Percentiles rank a stretch among this genome's conserved stretches.
phyloP scores from a whole-genome alignment of 2,113 vertebrate species.

The Macroglossus sobrinus region DNA sequence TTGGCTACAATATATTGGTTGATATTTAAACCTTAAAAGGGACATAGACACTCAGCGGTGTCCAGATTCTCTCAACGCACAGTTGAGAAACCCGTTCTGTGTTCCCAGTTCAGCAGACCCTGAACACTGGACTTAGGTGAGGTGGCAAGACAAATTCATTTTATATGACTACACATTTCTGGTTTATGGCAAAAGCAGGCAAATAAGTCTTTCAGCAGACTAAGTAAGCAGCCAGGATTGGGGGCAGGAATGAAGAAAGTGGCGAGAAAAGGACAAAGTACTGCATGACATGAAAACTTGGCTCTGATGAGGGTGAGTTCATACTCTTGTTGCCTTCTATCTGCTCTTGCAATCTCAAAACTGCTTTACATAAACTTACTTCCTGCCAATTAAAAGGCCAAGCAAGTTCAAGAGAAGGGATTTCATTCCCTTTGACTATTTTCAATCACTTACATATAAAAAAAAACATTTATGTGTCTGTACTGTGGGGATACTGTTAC shows the following conservation, averaged over 20 bases:
- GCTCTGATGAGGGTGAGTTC: background rate
- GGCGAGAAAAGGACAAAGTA: background rate
- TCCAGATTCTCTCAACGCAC: background rate
- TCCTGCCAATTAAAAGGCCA: background rate
- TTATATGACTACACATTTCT: too few species aligned
- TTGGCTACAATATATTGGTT: background rate
- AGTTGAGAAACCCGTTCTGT: background rate
- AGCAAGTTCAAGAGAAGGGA: background rate
- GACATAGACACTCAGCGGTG: background rate
- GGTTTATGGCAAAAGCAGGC: background rate
- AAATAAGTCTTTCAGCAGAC: background rate
- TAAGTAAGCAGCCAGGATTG: background rate
- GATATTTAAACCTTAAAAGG: background rate
- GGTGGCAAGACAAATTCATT: background rate
- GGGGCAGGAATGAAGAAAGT: background rate
- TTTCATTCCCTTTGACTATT: background rate
- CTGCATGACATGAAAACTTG: fast-evolving
- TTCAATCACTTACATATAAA: background rate
- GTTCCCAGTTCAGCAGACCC: background rate
- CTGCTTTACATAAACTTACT: background rate
- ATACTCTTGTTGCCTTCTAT: background rate
- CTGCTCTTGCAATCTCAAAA: background rate
- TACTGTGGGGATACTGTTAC: background rate
- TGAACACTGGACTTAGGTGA: background rate
- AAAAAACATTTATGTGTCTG: background rate